A percentile compares a stretch with the other conserved stretches of the same genome.
phyloP scores from a whole-genome alignment of 2,113 vertebrate species.

The Colinus virginianus region DNA sequence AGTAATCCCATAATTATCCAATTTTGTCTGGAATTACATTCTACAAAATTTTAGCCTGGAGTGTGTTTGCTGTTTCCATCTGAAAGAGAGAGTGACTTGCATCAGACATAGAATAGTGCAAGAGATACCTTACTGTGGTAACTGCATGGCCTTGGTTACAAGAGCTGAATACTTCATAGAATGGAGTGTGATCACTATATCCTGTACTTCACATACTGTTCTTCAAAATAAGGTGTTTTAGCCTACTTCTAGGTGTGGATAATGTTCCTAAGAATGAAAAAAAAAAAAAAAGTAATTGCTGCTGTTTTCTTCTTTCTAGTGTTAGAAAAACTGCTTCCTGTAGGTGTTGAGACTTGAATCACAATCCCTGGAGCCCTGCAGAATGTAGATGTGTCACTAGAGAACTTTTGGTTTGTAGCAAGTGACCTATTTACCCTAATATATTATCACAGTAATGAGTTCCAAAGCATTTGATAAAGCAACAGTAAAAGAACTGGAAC shows the following conservation, averaged over 20 bases:
- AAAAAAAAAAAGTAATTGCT: not conserved
- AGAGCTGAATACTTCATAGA: not conserved
- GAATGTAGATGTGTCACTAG: not conserved
- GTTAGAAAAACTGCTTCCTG: not conserved
- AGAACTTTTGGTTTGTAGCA: not conserved
- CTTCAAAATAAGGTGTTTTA: not conserved
- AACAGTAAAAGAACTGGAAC: not conserved
- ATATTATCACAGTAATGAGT: not conserved
- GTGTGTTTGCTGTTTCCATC: not conserved
- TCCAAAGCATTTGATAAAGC: not conserved
- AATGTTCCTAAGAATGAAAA: not conserved
- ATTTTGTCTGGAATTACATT: not conserved
- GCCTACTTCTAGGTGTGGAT: not conserved
- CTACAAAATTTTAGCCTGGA: not conserved
- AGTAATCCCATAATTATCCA: not conserved
- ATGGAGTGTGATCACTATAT: accelerated
- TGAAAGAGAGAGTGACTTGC: not conserved
- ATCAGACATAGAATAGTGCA: not conserved
- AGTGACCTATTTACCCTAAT: not conserved
- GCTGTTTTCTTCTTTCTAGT: not conserved
- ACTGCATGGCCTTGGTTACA: not conserved
- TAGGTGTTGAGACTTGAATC: not conserved
- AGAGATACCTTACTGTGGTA: not conserved
- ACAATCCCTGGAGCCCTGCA: not conserved
- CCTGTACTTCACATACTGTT: not conserved